These are phyloP conservation scores for Lacanobia oleracea DNA, from an alignment of 2,888 invertebrate species.

Conservation along the genomic window DNA sequence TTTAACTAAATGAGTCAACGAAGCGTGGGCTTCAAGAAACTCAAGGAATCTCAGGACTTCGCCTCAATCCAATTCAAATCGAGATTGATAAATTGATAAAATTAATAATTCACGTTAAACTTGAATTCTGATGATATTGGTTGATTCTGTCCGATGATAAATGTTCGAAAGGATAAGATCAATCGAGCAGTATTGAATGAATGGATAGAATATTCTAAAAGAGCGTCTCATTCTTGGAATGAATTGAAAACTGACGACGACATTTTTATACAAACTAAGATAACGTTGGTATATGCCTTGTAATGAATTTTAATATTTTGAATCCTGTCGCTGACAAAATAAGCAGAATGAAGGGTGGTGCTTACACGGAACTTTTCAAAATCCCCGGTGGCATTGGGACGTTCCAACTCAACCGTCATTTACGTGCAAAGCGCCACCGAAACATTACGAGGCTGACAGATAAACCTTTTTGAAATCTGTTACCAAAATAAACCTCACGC, in stretches of 20 bases:
- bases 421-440: slow-evolving; percentile 44
- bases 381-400: not conserved
- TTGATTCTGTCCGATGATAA: slow-evolving; percentile 30
- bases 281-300: not conserved
- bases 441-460: slow-evolving; percentile 39
- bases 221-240: not conserved
- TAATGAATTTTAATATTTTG: not conserved
- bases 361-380: slow-evolving; percentile 30
- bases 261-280: not conserved
- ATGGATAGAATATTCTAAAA: slow-evolving; percentile 11
- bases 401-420: slow-evolving; percentile 52
- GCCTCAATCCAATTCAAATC: slow-evolving; percentile 52
- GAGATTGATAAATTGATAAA: slow-evolving; percentile 61
- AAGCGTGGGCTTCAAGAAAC: slow-evolving; percentile 64
- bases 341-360: slow-evolving; percentile 12
- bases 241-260: not conserved
- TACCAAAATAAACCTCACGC: slow-evolving; percentile 58
- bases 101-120: slow-evolving; percentile 41
- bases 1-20: slow-evolving; percentile 66
- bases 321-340: not conserved
- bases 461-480: slow-evolving; percentile 61
- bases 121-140: slow-evolving; percentile 35
- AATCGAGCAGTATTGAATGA: not conserved
- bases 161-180: slow-evolving; percentile 40
- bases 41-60: slow-evolving; percentile 49